Percentiles rank a stretch among this genome's conserved stretches.
Conservation (phyloP, 1,140 invertebrate species). For the Lamellibrachia luymesi region DNA sequence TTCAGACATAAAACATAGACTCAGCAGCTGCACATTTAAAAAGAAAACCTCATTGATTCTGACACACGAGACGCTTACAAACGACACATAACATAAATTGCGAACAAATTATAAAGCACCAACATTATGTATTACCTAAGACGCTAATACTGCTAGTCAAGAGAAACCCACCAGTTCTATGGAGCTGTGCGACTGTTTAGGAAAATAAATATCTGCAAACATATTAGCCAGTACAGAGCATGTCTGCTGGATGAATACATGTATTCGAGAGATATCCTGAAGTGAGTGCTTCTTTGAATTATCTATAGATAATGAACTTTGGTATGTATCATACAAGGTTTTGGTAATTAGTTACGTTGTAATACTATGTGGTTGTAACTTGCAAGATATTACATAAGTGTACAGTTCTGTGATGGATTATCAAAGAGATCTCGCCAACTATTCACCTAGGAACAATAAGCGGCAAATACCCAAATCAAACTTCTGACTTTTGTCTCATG, state of each 20-base stretch:
- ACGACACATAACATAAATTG: not conserved
- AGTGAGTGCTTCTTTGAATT: not conserved
- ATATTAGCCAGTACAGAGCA: not conserved
- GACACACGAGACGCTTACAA: not conserved
- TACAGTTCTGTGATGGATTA: not conserved
- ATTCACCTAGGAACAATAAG: not conserved
- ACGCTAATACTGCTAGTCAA: not conserved
- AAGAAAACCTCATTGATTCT: not conserved
- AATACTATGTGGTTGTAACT: not conserved
- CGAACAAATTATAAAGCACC: not conserved
- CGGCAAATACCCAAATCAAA: not conserved
- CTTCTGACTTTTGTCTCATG: not conserved
- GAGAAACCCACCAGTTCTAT: not conserved
- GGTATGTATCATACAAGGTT: not conserved
- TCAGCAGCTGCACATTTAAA: not conserved
- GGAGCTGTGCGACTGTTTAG: not conserved
- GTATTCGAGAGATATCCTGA: not conserved
- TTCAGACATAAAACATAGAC: not conserved
- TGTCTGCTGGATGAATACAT: not conserved
- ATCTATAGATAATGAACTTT: not conserved
- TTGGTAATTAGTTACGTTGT: not conserved
- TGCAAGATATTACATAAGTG: not conserved
- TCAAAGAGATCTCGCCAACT: not conserved
- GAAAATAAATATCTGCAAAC: conserved; percentile 1
- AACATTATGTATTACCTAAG: not conserved